Base-by-base conservation (phyloP, 2,888 invertebrate genomes). In the Philopedon plagiatum region DNA sequence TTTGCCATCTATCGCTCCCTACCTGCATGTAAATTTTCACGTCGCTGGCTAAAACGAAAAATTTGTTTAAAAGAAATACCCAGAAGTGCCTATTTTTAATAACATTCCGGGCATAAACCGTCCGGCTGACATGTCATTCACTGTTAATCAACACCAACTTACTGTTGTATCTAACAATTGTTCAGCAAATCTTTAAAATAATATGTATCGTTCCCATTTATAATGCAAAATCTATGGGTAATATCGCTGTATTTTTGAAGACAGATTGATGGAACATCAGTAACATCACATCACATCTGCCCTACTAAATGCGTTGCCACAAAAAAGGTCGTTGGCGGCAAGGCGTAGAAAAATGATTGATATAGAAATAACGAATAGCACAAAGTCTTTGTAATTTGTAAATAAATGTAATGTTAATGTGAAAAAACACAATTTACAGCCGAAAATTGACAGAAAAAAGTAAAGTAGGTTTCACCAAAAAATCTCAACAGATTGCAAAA, bases 231-330 rank as follows among this genome's bases (percentile, higher is more conserved):
- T 44, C 8, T 44, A 44, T 44, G 8, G 44, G 44, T 8, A 41
- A 41, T 4, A 44, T 44, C 44, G 18, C 5, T 8, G 19, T 44
- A 44, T 19, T 44, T 44, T 44, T 44, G 19, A 19, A 15, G 44
- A 44, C 34, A 34, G 19, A 44, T 44, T 44, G 44, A 44, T 44
- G 44, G 19, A 44, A 44, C 44, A 44, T 15, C 13, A 19, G 44
- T 8, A 44, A 44, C 44, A 44, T 15, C 13, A 19, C 19, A 19
- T 44, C 44, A 44, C 18, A 18, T 5, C 18, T 4, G 8, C 41
- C 18, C 8, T 9, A 19, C 18, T 44, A 9, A 44, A 44, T n/a
- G 34, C 44, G 7, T 19, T 18, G 8, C 19, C 19, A 2, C 9
- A 44, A 23, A 49, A 19, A 23, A 23, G n/a, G n/a, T 23, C 49